Evolutionary conservation across 1,140 invertebrate genomes (phyloP).

Genomic region (Orius insidiosus): DNA sequence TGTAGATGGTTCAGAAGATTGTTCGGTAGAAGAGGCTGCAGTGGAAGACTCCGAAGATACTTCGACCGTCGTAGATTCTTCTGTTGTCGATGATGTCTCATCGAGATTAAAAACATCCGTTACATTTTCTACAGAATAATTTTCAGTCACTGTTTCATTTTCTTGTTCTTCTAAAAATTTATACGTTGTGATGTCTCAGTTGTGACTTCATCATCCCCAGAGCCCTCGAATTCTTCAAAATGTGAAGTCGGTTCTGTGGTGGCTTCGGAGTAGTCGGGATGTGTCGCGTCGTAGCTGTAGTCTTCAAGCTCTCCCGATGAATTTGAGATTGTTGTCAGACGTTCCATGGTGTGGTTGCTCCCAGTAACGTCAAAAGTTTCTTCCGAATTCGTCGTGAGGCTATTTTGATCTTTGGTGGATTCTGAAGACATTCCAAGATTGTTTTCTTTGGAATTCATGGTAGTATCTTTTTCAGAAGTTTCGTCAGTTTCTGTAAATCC

Average conservation of each 20-base stretch:
- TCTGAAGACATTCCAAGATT: too few species aligned
- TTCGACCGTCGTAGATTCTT: not conserved
- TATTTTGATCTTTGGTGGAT: too few species aligned
- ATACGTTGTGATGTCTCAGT: not conserved
- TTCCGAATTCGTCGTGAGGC: too few species aligned
- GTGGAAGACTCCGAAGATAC: not conserved
- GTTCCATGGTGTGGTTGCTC: too few species aligned
- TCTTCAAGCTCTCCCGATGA: not conserved
- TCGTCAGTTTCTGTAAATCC: too few species aligned
- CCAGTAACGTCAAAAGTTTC: too few species aligned
- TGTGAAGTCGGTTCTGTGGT: not conserved
- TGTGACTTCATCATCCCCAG: not conserved
- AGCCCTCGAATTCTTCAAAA: not conserved
- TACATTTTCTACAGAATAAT: too few species aligned
- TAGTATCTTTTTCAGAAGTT: too few species aligned
- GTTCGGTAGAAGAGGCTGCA: too few species aligned
- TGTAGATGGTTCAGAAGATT: not conserved
- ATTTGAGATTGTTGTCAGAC: too few species aligned
- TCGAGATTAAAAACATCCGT: not conserved
- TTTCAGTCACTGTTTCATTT: constrained; percentile 1
- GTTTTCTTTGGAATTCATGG: too few species aligned
- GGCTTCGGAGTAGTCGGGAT: not conserved
- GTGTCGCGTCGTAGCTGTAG: constrained; percentile 7
- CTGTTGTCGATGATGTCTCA: not conserved
- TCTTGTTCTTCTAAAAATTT: constrained; percentile 4